Base-by-base conservation (phyloP, 2,797 vertebrate genomes). In the Odontamblyopus rebecca region DNA sequence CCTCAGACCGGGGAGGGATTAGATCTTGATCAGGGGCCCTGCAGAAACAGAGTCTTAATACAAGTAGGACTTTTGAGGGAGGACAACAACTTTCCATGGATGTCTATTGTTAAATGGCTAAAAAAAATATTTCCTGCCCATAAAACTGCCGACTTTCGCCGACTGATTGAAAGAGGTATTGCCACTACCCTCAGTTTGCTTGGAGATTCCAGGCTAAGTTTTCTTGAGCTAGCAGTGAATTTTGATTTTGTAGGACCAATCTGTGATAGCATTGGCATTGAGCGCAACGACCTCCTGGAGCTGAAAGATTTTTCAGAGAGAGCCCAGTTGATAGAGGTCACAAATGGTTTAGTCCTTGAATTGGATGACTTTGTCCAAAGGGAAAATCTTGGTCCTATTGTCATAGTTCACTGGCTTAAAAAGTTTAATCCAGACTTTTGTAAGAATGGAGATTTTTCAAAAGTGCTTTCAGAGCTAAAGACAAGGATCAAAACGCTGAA, bases 241-340 rank as follows among this genome's bases (percentile, higher is more conserved):
- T 95, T 95, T 77, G 91, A 91, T 75, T 94, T 92, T 76, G 93
- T 95, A 0, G 94, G 94, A 13, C 93, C 94, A 0, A 89, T 94
- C 74, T 95, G 94, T 71, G 94, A 95, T 26, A 92, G 92, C 73
- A 92, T 94, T 8, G 93, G 93, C 23, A 92, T 95, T 0, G 89
- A 91, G 68, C 89, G 93, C 65, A 71, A 79, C 19, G 90, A 94
- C 82, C 90, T 95, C 57, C 82, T 95, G 74, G 87, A 94, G 79
- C 85, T 93, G 80, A 89, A 71, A 0, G 91, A 95, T 72, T 93
- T 95, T 76, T 89, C 93, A n/a, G 93, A 93, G 60, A 85, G 72
- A 35, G 93, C 90, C 1, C 82, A 90, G 74, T 87, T 79, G 2
- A 85, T 91, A 0, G 91, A 93, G 67, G 89, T 95, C 67, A 94